Conservation (phyloP, 2,888 invertebrate genomes). For the Drosophila limbata region DNA sequence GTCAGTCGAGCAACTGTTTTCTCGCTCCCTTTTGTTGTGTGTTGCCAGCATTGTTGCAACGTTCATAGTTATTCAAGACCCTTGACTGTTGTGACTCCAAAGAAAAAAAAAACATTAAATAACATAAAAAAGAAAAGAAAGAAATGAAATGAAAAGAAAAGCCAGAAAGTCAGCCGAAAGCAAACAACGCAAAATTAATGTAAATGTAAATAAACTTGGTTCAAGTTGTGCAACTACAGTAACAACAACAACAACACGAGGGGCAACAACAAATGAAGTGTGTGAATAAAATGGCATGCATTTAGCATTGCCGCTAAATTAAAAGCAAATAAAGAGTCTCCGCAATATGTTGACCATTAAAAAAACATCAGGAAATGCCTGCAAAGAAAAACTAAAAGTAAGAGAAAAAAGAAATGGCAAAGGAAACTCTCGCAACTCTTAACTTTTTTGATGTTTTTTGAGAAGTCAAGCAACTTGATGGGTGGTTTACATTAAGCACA, state of each 20-base stretch:
- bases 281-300: slow-evolving; percentile 63
- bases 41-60: slow-evolving; percentile 32
- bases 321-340: slow-evolving; percentile 57
- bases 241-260: slow-evolving; percentile 5
- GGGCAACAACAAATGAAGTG: slow-evolving; percentile 57
- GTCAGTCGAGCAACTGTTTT: slow-evolving; percentile 48
- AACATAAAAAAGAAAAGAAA: background rate
- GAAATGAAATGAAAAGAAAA: slow-evolving; percentile 18
- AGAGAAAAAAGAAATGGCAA: slow-evolving; percentile 5
- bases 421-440: slow-evolving; percentile 9
- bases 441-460: background rate
- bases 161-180: slow-evolving; percentile 36
- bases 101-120: slow-evolving; percentile 8
- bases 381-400: slow-evolving; percentile 4
- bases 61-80: slow-evolving; percentile 56
- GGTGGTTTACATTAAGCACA: slow-evolving; percentile 36
- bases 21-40: slow-evolving; percentile 33
- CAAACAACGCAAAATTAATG: slow-evolving; percentile 39
- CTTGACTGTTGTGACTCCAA: slow-evolving; percentile 41
- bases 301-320: slow-evolving; percentile 60
- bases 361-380: slow-evolving; percentile 35
- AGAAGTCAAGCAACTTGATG: slow-evolving; percentile 25
- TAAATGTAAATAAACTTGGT: slow-evolving; percentile 68
- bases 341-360: slow-evolving; percentile 55
- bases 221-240: slow-evolving; percentile 49